These are phyloP conservation scores for Prunella himalayana DNA, from an alignment of 2,113 vertebrate species.

Conservation along the genomic window DNA sequence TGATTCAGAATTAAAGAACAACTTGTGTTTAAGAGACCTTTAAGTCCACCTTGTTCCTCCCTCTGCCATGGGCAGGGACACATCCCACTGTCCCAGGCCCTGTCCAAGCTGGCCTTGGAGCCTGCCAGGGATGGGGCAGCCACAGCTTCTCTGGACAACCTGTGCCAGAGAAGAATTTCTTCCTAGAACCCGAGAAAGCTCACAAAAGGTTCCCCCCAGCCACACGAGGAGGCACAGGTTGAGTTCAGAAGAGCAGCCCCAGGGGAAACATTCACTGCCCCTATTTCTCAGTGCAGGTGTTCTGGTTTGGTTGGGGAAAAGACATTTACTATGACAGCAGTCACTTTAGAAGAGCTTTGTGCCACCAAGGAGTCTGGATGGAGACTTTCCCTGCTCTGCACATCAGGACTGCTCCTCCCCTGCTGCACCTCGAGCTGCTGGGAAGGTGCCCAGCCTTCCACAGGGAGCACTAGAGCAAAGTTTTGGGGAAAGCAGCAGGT, in stretches of 20 bases:
- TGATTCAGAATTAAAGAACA: not conserved
- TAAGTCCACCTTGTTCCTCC: not conserved
- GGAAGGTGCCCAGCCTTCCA: not conserved
- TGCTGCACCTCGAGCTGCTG: not conserved
- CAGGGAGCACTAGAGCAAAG: not conserved
- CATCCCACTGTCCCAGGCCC: not conserved
- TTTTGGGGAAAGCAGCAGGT: rapidly evolving
- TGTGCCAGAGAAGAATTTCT: not conserved
- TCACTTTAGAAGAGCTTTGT: not conserved
- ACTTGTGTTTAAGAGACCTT: not conserved
- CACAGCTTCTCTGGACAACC: not conserved
- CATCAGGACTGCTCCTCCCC: not conserved
- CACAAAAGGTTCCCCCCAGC: not conserved
- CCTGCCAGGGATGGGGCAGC: not conserved
- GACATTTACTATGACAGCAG: rapidly evolving
- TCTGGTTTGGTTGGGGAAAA: not conserved
- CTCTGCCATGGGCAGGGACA: not conserved
- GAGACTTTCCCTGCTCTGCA: not conserved
- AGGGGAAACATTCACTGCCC: rapidly evolving
- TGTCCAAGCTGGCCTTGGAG: not conserved
- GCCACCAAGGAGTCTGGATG: not conserved
- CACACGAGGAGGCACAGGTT: rapidly evolving
- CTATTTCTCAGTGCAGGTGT: rapidly evolving
- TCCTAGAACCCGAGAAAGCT: rapidly evolving
- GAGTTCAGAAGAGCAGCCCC: not conserved